Base-by-base conservation (phyloP, 2,113 vertebrate genomes). In the Mionectes macconnelli region DNA sequence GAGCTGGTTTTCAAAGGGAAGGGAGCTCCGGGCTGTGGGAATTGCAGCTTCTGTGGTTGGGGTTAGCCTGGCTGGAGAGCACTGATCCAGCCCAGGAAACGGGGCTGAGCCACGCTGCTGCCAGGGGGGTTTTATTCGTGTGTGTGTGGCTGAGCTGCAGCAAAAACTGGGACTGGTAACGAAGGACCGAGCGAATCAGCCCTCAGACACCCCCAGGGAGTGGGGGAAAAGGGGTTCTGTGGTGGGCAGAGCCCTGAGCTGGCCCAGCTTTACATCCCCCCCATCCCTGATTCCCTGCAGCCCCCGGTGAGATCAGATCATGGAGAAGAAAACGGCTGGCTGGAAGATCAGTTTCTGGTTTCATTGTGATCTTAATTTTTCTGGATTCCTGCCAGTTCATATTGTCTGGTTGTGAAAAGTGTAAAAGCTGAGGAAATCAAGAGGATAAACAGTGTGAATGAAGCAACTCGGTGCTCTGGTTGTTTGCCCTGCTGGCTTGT, bases 131-230 rank as follows among this genome's bases (percentile, higher is more conserved):
- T n/a, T 14, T 4, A 3, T 20, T 2, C 6, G 42, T 24, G 42
- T 35, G 35, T 42, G 24, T 49, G 22, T 49, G 45, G 23, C 31
- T 57, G 88, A 52, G 85, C 79, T 62, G 82, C 8, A 25, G 42
- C 7, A 24, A 33, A 33, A 53, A 28, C 55, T 3, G 2, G 4
- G 35, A 1, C 40, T 19, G 59, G 24, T 9, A 4, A 13, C 3
- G 68, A 3, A 28, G 87, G 52, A 22, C 4, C 1, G 10, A 8
- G 40, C 6, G 8, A 66, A 62, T 79, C 45, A 2, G 50, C 2
- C 15, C 5, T 2, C 3, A 6, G 4, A 13, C 63, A 17, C 25
- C 40, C 2, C 35, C 10, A 0, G 2, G 15, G 47, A n/a, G 12
- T 1, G 5, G 1, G 7, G 35, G n/a, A 2, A 1, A 14, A 42